Percentiles rank a stretch among this genome's conserved stretches.
Evolutionary conservation across 2,888 invertebrate genomes (phyloP).

Genomic region (Orthonevra nobilis): DNA sequence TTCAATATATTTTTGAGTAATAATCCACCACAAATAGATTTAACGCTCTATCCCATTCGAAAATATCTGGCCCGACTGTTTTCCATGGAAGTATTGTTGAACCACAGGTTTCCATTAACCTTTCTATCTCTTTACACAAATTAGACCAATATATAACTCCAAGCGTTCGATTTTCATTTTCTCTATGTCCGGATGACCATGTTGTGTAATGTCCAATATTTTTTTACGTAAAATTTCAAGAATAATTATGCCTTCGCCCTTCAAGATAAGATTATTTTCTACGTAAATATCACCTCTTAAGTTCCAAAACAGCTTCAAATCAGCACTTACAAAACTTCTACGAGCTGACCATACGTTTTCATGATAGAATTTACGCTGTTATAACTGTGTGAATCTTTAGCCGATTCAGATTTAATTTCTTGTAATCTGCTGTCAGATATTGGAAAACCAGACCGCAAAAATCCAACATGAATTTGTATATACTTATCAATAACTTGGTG

Average conservation of each 20-base stretch:
- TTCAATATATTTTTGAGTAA: constrained; percentile 67
- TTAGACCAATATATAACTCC: not conserved
- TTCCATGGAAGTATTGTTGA: too few relatives aligned
- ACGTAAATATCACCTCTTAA: not conserved
- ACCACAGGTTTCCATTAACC: not conserved
- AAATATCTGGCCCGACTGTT: constrained; percentile 3
- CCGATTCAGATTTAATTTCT: not conserved
- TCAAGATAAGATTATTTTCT: not conserved
- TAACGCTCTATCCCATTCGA: constrained; percentile 4
- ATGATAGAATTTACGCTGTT: too few relatives aligned
- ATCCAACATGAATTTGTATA: not conserved
- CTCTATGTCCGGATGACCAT: not conserved
- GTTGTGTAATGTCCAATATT: not conserved
- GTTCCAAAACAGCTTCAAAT: not conserved
- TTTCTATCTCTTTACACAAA: not conserved
- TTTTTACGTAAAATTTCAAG: not conserved
- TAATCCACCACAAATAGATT: constrained; percentile 61
- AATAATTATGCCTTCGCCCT: not conserved
- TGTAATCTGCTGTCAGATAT: not conserved
- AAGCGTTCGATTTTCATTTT: not conserved
- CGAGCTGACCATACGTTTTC: too few relatives aligned
- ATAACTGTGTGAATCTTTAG: too few relatives aligned
- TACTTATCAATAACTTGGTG: constrained; percentile 10
- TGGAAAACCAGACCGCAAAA: not conserved
- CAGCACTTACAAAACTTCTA: not conserved